phyloP scores from a whole-genome alignment of 2,113 vertebrate species.

The Hyla sarda region DNA sequence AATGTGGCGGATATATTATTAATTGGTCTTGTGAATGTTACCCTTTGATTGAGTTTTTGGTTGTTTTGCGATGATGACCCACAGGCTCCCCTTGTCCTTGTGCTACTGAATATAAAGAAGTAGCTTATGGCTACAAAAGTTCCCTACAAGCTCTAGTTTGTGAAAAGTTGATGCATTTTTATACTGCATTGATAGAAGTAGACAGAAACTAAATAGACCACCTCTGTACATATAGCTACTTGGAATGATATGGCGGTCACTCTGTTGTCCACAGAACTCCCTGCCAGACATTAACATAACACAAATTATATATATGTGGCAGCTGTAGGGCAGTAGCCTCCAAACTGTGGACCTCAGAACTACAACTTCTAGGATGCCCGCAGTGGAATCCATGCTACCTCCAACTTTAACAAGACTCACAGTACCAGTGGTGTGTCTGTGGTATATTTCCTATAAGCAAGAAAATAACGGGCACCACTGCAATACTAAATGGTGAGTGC shows the following conservation, averaged over 20 bases:
- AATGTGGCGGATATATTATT: constrained; percentile 7
- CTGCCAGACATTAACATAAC: too few species aligned
- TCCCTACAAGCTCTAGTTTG: not conserved
- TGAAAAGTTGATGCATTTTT: not conserved
- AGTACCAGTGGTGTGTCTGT: too few species aligned
- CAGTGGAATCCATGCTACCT: too few species aligned
- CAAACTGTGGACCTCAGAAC: too few species aligned
- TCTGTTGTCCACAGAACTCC: too few species aligned
- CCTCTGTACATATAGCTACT: not conserved
- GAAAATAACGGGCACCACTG: too few species aligned
- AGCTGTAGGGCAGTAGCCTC: too few species aligned
- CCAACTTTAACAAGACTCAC: too few species aligned
- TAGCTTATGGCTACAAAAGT: not conserved
- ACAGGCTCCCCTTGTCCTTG: not conserved
- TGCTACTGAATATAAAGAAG: not conserved
- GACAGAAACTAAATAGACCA: not conserved
- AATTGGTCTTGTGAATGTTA: not conserved
- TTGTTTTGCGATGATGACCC: not conserved
- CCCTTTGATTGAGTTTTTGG: constrained; percentile 13
- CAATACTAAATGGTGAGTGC: too few species aligned
- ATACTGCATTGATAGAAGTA: not conserved
- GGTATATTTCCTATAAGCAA: too few species aligned
- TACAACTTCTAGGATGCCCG: too few species aligned
- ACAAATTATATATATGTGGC: too few species aligned
- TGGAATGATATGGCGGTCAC: not conserved